Base-by-base conservation (phyloP, 2,113 vertebrate species). In the Dasyprocta punctata region DNA sequence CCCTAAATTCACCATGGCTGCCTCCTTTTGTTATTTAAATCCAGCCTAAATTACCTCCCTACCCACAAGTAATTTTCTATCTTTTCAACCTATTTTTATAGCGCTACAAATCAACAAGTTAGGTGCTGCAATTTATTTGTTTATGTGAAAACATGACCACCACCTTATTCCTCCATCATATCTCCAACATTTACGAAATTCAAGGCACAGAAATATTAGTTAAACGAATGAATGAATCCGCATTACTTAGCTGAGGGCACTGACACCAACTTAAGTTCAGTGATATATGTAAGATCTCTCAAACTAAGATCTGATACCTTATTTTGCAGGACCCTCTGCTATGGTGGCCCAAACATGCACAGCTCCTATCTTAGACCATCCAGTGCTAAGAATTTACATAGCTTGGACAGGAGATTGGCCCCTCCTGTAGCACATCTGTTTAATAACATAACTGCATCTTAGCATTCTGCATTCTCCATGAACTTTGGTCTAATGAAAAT, bases 161-260 rank as follows among this genome's bases (percentile, higher is more conserved):
- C 20, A 47, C 12, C 44, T 92, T 94, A 86, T 30, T 80, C 11
- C 4, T 44, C 26, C 1, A 30, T 41, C 49, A 7, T 17, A 58
- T 22, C 60, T 52, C 26, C 22, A 95, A 47, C 54, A 73, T 30
- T 94, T 63, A 92, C 71, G 26, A 96, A 93, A 71, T 82, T 73
- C 54, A 84, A 81, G 19, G 47, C 14, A 78, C 41, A 24, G 5
- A 61, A 9, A 77, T 22, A 12, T 84, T 67, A 84, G 26, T 47
- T 86, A 33, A 93, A 82, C 13, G 22, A 75, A 87, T 38, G 14
- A 33, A 6, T 33, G 36, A 78, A 49, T 89, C 38, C 41, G 33
- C 33, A 47, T 83, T 82, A 92, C 90, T 91, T 87, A 47, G 10
- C 12, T 47, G n/a, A 89, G 26, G 20, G 17, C 26, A 93, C 75